phyloP scores from a whole-genome alignment of 2,888 invertebrate genomes.

The Ennomos fuscantarius region DNA sequence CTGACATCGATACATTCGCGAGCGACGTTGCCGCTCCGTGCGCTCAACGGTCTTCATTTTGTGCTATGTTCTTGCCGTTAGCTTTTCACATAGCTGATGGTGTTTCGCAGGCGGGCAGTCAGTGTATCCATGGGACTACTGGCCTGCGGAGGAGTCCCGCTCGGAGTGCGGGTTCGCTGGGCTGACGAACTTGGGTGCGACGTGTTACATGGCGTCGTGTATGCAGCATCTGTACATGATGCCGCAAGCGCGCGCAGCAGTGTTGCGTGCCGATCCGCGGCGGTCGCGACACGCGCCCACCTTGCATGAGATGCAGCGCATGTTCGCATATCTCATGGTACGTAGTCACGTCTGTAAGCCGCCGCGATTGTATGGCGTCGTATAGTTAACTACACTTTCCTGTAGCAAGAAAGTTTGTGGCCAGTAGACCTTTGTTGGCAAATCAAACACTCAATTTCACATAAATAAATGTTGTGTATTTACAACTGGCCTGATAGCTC shows the following conservation, averaged over 20 bases:
- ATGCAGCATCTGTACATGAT: constrained; percentile 99
- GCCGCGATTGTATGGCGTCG: too few species aligned
- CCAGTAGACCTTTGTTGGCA: too few species aligned
- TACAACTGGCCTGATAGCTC: too few species aligned
- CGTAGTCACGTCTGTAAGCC: not conserved
- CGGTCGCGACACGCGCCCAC: constrained; percentile 91
- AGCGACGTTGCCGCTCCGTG: too few species aligned
- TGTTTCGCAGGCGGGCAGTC: constrained; percentile 74
- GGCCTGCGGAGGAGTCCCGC: constrained; percentile 98
- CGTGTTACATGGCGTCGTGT: constrained; percentile 99
- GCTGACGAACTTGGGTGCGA: constrained; percentile 96
- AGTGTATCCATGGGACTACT: constrained; percentile 98
- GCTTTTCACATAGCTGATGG: too few species aligned
- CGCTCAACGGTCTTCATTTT: too few species aligned
- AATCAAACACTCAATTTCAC: too few species aligned
- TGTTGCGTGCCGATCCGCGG: constrained; percentile 90
- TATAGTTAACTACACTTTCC: too few species aligned
- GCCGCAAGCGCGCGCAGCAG: constrained; percentile 95
- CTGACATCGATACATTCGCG: too few species aligned
- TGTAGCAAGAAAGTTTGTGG: too few species aligned
- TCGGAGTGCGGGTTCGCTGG: constrained; percentile 98
- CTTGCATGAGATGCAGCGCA: constrained; percentile 94
- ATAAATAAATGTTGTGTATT: too few species aligned
- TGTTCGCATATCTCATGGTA: constrained; percentile 96
- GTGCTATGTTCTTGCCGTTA: too few species aligned